A percentile compares a stretch with the other conserved stretches of the same genome.
Conservation (phyloP, 2,888 invertebrate species). For the Hypsopygia costalis region DNA sequence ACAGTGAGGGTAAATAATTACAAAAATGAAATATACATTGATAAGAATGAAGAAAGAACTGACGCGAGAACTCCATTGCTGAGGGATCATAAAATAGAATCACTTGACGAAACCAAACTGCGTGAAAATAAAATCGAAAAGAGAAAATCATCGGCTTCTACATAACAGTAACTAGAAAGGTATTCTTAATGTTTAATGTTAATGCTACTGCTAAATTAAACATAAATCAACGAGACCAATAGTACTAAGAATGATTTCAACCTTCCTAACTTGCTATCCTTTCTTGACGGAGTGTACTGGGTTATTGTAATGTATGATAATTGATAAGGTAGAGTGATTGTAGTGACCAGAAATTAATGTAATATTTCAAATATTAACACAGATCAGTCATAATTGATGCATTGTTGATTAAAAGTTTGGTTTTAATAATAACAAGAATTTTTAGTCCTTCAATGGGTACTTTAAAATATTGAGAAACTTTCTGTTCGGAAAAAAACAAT, state of each 20-base stretch:
- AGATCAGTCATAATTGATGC: too few relatives aligned
- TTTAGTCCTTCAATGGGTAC: too few relatives aligned
- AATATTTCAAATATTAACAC: too few relatives aligned
- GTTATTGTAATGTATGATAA: conserved; percentile 11
- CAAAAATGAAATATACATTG: conserved; percentile 59
- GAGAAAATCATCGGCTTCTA: conserved; percentile 72
- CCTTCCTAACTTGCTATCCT: conserved; percentile 14
- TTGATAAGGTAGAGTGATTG: conserved; percentile 10
- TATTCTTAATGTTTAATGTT: conserved; percentile 14
- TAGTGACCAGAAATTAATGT: background rate
- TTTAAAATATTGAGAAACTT: too few relatives aligned
- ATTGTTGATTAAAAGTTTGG: too few relatives aligned
- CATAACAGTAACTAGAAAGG: conserved; percentile 40
- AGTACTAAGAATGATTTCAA: conserved; percentile 38
- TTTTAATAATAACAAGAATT: too few relatives aligned
- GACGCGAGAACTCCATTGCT: conserved; percentile 69
- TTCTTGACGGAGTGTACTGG: conserved; percentile 18
- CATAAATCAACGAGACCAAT: conserved; percentile 46
- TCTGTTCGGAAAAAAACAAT: too few relatives aligned
- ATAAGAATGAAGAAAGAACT: conserved; percentile 57
- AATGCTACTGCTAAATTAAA: conserved; percentile 21
- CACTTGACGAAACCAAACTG: conserved; percentile 68
- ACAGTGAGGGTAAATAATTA: conserved; percentile 60
- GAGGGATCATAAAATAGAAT: conserved; percentile 71
- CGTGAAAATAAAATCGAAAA: conserved; percentile 68